Evolutionary conservation across 2,888 invertebrate species (phyloP), one percentile per base, ranked within the genome.

Genomic region (Ochropleura plecta): DNA sequence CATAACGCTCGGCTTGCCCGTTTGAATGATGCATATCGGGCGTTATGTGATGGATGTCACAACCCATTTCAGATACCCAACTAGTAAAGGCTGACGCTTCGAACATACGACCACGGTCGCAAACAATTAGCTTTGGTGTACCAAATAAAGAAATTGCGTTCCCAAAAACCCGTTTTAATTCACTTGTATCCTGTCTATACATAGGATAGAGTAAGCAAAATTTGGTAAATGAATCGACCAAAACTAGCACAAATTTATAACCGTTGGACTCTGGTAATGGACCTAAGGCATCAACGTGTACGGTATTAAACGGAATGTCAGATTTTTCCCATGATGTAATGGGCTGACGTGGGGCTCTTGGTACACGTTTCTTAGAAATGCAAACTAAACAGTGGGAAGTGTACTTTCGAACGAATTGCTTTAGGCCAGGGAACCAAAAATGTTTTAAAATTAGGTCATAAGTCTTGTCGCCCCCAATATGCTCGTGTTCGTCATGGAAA

Each of bases 111-210:
- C 79, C 83, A 1, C 74, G 40, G 42, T 83, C 83, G 0, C 40
- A 46, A 0, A 81, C 66, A 0, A 84, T 57, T 0, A 57, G 5
- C 3, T 40, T 53, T 2, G 82, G 82, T 0, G 64, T 44, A 5
- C 84, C 82, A 67, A 82, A 85, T 0, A 86, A 51, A 0, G 84
- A 85, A 10, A 88, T 55, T 0, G 66, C 74, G 12, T 81, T 70
- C 0, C 66, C 9, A 18, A 84, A 64, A 4, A 69, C 63, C 0
- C 64, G 74, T 42, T 81, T 83, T 3, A 86, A 44, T 46, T 85
- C 83, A 0, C 48, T 49, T 0, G 66, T 14, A 20, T 84, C 83
- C 63, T 84, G 86, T 6, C 76, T 30, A 12, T 60, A 60, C 12
- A 87, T 57, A 0, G 84, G 46, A 44, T 81, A 81, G 3, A 85